Evolutionary conservation across 2,113 vertebrate species (phyloP), one percentile per base, ranked within the genome.

Genomic region (Forbesichthys papilliferus): DNA sequence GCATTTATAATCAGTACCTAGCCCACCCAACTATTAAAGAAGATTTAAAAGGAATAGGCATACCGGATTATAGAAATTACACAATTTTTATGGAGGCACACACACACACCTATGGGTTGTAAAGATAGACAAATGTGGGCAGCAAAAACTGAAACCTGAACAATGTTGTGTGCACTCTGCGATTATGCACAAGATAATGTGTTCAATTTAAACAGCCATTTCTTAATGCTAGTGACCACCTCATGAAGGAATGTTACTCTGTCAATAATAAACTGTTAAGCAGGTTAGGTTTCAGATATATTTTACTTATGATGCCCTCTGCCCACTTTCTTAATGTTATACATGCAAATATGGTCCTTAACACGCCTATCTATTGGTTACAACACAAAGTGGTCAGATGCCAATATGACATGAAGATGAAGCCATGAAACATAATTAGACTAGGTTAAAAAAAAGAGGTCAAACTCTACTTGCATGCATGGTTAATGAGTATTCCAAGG

Each of bases 401-500:
- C 79, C 74, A 68, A 20, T 52, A 4, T 52, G 75, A 75, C 79
- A 33, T 52, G 53, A 56, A 56, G 54, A 56, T 56, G 9, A 3
- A 42, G 48, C 7, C 16, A 10, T 48, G 51, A 52, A 64, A 59
- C 3, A 27, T 34, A 68, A 66, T 14, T 61, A 56, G 68, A 42
- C 36, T 42, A 8, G 5, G 7, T 53, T 18, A 72, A 64, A 60
- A 8, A 42, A 8, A 42, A 6, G 78, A 75, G 88, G 82, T 86
- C 85, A 86, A 89, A 90, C 84, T 89, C 86, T 84, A 78, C 27
- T 27, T 70, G 16, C 82, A 46, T 42, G 36, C 36, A 42, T 82
- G 72, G 91, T 93, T 93, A 93, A 92, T 93, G 80, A 92, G 36
- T 42, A 42, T 71, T 61, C 58, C 75, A 71, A 74, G 63, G 69